Conservation (phyloP, 2,888 invertebrate species). For the Caenorhabditis drosophilae region DNA sequence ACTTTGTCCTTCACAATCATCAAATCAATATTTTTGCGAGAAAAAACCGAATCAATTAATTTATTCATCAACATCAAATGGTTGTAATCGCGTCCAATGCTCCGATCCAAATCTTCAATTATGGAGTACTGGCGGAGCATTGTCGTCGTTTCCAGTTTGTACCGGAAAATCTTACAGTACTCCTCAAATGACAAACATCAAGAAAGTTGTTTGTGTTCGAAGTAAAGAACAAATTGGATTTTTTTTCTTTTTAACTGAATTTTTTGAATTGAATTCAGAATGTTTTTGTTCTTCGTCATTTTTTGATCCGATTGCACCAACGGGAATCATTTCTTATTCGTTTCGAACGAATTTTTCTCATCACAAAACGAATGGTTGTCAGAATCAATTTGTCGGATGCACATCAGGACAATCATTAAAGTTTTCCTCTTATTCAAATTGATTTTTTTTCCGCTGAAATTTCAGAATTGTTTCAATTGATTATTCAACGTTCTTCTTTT, state of each 20-base stretch:
- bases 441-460: too few species aligned
- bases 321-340: conserved; percentile 4
- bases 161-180: conserved; percentile 9
- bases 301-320: conserved; percentile 9
- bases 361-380: not conserved
- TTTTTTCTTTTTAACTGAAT: not conserved
- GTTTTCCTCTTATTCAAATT: not conserved
- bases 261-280: not conserved
- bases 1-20: conserved; percentile 6
- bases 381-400: not conserved
- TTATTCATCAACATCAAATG: conserved; percentile 9
- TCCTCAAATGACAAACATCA: not conserved
- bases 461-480: conserved; percentile 5
- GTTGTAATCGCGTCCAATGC: conserved; percentile 10
- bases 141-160: conserved; percentile 9
- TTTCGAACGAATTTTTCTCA: not conserved
- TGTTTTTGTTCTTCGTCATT: conserved; percentile 9
- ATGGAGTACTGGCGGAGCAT: not conserved
- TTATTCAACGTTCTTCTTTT: conserved; percentile 5
- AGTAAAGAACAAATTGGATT: not conserved
- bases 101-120: conserved; percentile 6
- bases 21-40: not conserved
- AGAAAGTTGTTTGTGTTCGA: conserved; percentile 8
- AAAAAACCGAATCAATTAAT: not conserved
- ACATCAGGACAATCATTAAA: not conserved